Evolutionary conservation across 2,888 invertebrate genomes (phyloP).

Genomic region (Mechanitis messenoides): DNA sequence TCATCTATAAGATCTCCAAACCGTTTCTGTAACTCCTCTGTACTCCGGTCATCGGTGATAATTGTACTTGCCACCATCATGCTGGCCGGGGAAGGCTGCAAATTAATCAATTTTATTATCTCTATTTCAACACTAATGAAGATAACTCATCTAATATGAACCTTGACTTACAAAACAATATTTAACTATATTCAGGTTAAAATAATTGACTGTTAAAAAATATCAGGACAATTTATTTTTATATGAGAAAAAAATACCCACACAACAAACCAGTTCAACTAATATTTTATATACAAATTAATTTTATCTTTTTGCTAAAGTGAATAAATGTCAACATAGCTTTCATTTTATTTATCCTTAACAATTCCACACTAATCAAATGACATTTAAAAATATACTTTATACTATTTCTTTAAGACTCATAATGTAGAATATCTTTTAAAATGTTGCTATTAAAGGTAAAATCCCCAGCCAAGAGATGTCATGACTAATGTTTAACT

Average conservation of each 20-base stretch:
- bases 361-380: neutral
- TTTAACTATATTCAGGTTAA: no score
- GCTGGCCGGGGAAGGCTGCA: constrained; percentile 63
- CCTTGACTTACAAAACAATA: neutral
- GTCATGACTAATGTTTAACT: no score
- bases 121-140: no score
- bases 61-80: constrained; percentile 68
- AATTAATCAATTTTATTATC: neutral
- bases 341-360: neutral
- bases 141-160: neutral
- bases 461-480: neutral
- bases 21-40: constrained; percentile 68
- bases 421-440: constrained; percentile 1
- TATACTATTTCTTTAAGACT: neutral
- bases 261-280: no score
- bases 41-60: constrained; percentile 57
- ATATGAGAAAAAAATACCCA: no score
- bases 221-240: no score
- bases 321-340: neutral
- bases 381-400: neutral
- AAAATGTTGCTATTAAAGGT: constrained; percentile 4
- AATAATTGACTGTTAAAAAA: no score
- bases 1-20: constrained; percentile 75
- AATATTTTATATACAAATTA: no score
- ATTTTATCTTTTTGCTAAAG: no score